Evolutionary conservation across 2,888 invertebrate genomes (phyloP).

Genomic region (Eledone cirrhosa): DNA sequence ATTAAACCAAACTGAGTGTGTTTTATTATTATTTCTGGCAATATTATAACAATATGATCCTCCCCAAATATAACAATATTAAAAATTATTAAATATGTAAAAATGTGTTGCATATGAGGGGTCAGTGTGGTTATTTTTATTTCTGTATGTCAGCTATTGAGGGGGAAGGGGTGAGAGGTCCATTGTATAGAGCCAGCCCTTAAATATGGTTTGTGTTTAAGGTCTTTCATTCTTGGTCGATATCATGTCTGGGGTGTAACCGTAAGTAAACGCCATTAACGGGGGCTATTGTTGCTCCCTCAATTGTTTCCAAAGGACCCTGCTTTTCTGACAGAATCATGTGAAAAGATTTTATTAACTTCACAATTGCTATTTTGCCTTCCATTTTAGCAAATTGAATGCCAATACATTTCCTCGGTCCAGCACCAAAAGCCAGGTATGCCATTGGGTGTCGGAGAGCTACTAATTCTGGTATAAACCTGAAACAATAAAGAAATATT

Average conservation of each 20-base stretch:
- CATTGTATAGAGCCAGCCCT: neutral
- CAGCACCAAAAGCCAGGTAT: constrained; percentile 62
- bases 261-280: constrained; percentile 45
- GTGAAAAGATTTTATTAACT: constrained; percentile 50
- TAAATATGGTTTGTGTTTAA: no score
- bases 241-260: neutral
- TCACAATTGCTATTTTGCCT: constrained; percentile 56
- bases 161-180: neutral
- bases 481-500: constrained; percentile 31
- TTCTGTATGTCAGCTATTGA: neutral
- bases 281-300: constrained; percentile 59
- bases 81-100: no score
- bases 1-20: no score
- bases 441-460: constrained; percentile 51
- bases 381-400: constrained; percentile 59
- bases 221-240: neutral
- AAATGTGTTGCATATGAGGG: no score
- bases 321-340: constrained; percentile 46
- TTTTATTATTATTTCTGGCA: no score
- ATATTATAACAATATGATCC: no score
- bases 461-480: constrained; percentile 51
- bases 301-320: constrained; percentile 48
- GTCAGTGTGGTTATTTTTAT: no score
- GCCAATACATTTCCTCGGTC: constrained; percentile 60
- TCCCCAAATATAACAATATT: no score